Conservation (phyloP, 2,888 invertebrate genomes). For the Rhagium mordax region DNA sequence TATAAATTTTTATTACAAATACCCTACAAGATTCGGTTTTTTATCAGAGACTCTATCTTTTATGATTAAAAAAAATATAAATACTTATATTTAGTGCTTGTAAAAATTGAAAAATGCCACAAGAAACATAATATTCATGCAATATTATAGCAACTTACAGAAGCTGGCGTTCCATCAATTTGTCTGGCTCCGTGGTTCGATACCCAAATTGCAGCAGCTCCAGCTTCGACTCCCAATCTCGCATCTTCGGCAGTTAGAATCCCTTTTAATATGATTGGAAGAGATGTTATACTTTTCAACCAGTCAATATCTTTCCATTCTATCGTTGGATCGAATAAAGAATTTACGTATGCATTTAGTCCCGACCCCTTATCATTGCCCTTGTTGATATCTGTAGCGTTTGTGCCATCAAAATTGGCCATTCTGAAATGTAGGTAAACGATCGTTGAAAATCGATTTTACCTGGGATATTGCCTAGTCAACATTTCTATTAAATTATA, state of each 20-base stretch:
- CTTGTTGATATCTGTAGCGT: conserved; percentile 69
- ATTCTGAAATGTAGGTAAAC: conserved; percentile 76
- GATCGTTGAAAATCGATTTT: too few relatives aligned
- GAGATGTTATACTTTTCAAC: conserved; percentile 83
- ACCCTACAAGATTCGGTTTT: too few relatives aligned
- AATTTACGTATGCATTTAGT: conserved; percentile 83
- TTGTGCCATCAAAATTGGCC: conserved; percentile 83
- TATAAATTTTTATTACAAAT: too few relatives aligned
- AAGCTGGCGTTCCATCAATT: conserved; percentile 87
- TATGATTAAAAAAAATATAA: too few relatives aligned
- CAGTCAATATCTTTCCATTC: conserved; percentile 92
- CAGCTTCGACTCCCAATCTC: conserved; percentile 79
- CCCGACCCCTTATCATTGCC: conserved; percentile 77
- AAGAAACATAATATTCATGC: too few relatives aligned
- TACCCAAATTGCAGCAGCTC: conserved; percentile 87
- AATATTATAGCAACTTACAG: conserved; percentile 78
- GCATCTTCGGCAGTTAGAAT: conserved; percentile 92
- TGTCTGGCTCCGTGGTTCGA: conserved; percentile 97
- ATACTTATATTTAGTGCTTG: too few relatives aligned
- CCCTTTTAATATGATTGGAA: conserved; percentile 91
- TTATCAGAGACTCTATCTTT: too few relatives aligned
- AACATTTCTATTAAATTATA: too few relatives aligned
- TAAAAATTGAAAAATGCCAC: too few relatives aligned
- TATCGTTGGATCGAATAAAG: conserved; percentile 84
- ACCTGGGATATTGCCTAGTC: too few relatives aligned